A percentile compares a stretch with the other conserved stretches of the same genome.
These are phyloP conservation scores for Platichthys stellatus DNA, from an alignment of 2,113 vertebrate species.

Conservation along the genomic window DNA sequence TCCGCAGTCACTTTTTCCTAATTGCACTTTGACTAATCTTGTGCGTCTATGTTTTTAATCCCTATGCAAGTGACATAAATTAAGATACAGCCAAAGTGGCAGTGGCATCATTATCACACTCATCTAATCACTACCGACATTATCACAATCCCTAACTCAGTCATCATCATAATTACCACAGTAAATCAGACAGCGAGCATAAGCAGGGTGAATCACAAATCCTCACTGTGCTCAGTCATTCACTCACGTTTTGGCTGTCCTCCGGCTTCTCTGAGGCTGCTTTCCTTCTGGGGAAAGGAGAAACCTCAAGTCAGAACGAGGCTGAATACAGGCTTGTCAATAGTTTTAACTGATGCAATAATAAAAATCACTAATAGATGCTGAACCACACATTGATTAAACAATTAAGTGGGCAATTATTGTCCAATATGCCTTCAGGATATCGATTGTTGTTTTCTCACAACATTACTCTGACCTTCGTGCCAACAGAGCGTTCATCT, in stretches of 20 bases:
- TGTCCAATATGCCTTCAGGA: neutral
- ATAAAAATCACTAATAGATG: neutral
- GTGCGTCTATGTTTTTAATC: neutral
- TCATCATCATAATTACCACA: neutral
- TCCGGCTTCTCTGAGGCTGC: conserved; percentile 93
- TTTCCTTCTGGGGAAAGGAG: conserved; percentile 89
- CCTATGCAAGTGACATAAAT: neutral
- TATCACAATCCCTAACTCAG: neutral
- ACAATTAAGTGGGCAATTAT: neutral
- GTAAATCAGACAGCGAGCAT: neutral
- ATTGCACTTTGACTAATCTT: neutral
- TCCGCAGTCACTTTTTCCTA: neutral
- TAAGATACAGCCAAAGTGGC: neutral
- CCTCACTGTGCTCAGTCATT: neutral
- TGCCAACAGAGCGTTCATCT: conserved; percentile 98
- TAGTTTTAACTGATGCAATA: neutral
- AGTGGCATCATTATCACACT: neutral
- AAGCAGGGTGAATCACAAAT: neutral
- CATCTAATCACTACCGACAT: neutral
- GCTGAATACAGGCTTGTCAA: neutral
- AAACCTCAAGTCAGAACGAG: conserved; percentile 53
- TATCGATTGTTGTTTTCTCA: neutral
- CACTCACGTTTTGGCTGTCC: conserved; percentile 93
- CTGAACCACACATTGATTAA: conserved; percentile 8
- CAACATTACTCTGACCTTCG: conserved; percentile 85